phyloP scores from a whole-genome alignment of 2,888 invertebrate genomes.

The Hypolimnas misippus region DNA sequence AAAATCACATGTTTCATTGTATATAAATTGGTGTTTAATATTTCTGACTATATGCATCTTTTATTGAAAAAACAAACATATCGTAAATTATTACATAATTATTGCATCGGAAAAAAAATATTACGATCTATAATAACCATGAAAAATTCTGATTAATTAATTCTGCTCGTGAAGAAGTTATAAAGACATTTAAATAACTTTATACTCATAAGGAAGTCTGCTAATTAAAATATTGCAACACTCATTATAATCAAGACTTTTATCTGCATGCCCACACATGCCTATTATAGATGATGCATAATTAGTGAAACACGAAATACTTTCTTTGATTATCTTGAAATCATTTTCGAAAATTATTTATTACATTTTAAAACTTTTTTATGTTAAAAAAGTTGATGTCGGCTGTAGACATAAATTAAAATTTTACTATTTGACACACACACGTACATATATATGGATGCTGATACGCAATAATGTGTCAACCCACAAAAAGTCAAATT shows the following conservation, averaged over 20 bases:
- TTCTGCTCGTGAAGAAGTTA: slow-evolving; percentile 23
- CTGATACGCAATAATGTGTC: too few relatives aligned
- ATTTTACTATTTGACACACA: too few relatives aligned
- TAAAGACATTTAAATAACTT: slow-evolving; percentile 33
- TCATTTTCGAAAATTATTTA: background rate
- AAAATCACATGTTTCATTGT: too few relatives aligned
- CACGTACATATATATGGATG: too few relatives aligned
- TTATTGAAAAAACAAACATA: background rate
- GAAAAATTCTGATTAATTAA: slow-evolving; percentile 7
- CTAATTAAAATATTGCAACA: slow-evolving; percentile 32
- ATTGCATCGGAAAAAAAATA: background rate
- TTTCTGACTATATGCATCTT: too few relatives aligned
- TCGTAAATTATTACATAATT: background rate
- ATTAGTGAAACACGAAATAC: slow-evolving; percentile 14
- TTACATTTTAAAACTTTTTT: background rate
- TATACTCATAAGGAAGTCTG: slow-evolving; percentile 26
- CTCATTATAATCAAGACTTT: slow-evolving; percentile 23
- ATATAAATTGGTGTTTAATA: too few relatives aligned
- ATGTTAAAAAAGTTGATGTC: too few relatives aligned
- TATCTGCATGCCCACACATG: slow-evolving; percentile 25
- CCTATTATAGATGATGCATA: slow-evolving; percentile 18
- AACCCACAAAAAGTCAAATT: too few relatives aligned
- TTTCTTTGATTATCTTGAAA: slow-evolving; percentile 10
- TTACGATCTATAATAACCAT: background rate
- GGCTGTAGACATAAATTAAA: too few relatives aligned